These are phyloP conservation scores for Trematomus loennbergii DNA, from an alignment of 2,113 vertebrate species.

Conservation along the genomic window DNA sequence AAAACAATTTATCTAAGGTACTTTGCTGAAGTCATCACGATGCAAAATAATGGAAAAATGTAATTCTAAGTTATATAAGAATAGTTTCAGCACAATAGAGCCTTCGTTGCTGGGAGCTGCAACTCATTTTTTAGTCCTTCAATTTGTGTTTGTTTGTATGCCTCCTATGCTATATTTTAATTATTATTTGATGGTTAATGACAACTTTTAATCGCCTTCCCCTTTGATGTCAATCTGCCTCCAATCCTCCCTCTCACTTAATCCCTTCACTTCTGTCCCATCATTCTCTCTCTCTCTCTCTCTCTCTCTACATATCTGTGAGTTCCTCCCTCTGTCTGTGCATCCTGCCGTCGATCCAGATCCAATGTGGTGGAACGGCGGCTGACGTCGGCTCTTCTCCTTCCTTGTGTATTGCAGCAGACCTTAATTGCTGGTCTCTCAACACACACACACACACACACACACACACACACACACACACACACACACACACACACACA, in stretches of 20 bases:
- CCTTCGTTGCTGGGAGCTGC: slow-evolving; percentile 1
- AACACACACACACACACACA: no score
- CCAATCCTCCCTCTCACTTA: slow-evolving; percentile 33
- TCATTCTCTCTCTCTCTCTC: slow-evolving; percentile 25
- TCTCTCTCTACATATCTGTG: slow-evolving; percentile 8
- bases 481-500: slow-evolving; percentile 37
- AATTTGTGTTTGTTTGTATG: slow-evolving; percentile 12
- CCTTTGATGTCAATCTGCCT: slow-evolving; percentile 32
- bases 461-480: no score
- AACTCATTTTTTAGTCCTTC: slow-evolving; percentile 10
- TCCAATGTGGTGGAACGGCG: slow-evolving; percentile 58
- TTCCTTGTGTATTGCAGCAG: slow-evolving; percentile 47
- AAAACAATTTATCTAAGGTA: slow-evolving; percentile 10
- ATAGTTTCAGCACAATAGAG: slow-evolving; percentile 8
- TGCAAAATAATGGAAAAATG: slow-evolving; percentile 5
- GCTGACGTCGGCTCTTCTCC: slow-evolving; percentile 67
- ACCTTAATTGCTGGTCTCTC: slow-evolving; percentile 75
- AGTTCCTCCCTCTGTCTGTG: slow-evolving; percentile 15
- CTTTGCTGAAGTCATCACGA: slow-evolving; percentile 8
- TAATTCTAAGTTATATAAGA: not conserved
- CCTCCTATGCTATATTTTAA: slow-evolving; percentile 17
- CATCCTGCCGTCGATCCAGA: slow-evolving; percentile 42
- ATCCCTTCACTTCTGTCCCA: slow-evolving; percentile 32
- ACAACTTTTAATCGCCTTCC: slow-evolving; percentile 32
- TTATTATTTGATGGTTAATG: slow-evolving; percentile 32